A percentile compares a stretch with the other conserved stretches of the same genome.
phyloP scores from a whole-genome alignment of 2,113 vertebrate species.

The Perognathus longimembris region DNA sequence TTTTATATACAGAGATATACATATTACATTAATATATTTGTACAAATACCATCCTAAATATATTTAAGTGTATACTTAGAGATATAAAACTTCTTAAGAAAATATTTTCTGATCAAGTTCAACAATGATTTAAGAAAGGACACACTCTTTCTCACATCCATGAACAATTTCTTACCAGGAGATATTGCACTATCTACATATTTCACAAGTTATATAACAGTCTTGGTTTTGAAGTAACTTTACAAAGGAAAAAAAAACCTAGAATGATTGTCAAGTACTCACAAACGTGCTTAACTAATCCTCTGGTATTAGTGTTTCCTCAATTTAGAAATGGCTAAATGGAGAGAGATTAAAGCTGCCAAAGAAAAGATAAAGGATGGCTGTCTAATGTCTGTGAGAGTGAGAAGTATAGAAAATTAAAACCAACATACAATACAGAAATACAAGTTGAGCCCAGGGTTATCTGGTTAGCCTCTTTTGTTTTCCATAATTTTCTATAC shows the following conservation, averaged over 20 bases:
- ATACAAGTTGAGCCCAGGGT: neutral
- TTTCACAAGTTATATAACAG: neutral
- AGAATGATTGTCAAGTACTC: neutral
- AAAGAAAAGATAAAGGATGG: conserved; percentile 63
- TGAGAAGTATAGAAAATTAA: conserved; percentile 35
- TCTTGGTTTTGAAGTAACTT: neutral
- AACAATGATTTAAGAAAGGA: too few species aligned
- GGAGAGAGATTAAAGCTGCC: conserved; percentile 52
- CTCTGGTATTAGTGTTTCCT: conserved; percentile 35
- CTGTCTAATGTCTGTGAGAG: conserved; percentile 56
- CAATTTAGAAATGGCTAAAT: conserved; percentile 68
- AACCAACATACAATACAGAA: conserved; percentile 30
- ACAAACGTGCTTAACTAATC: conserved; percentile 57
- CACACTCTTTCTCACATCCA: too few species aligned
- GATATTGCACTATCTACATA: neutral
- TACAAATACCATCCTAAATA: too few species aligned
- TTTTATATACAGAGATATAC: too few species aligned
- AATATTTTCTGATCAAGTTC: too few species aligned
- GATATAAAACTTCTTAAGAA: too few species aligned
- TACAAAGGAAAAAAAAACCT: neutral
- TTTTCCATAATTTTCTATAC: neutral
- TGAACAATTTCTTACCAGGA: neutral
- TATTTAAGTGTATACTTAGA: too few species aligned
- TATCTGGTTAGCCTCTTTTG: neutral
- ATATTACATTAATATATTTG: too few species aligned